phyloP scores from a whole-genome alignment of 2,888 invertebrate genomes.

The Piscicola geometra region DNA sequence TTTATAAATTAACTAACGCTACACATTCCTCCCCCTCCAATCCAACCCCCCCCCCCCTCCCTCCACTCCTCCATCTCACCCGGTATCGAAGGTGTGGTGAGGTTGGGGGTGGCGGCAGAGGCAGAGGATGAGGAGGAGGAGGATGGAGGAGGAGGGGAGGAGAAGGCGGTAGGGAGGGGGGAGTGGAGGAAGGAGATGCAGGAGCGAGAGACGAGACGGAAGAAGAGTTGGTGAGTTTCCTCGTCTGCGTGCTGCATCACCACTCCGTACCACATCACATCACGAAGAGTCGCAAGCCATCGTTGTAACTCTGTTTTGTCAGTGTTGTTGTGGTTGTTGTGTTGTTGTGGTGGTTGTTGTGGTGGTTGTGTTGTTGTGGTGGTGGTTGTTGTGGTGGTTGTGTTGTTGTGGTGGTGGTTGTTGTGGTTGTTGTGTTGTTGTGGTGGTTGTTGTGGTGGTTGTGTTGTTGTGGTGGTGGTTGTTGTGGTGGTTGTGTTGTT shows the following conservation, averaged over 20 bases:
- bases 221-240: not conserved
- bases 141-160: too few species aligned
- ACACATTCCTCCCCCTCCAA: not conserved
- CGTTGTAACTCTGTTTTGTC: constrained; percentile 20
- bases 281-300: constrained; percentile 24
- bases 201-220: not conserved
- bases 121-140: not conserved
- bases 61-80: not conserved
- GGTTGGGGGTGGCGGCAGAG: not conserved
- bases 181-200: not conserved
- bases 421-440: too few species aligned
- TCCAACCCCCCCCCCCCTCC: not conserved
- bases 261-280: constrained; percentile 30
- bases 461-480: too few species aligned
- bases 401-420: too few species aligned
- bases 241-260: constrained; percentile 27
- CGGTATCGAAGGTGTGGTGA: not conserved
- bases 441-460: too few species aligned
- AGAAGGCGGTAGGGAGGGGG: not conserved
- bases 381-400: too few species aligned
- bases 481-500: too few species aligned
- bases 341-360: too few species aligned
- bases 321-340: too few species aligned
- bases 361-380: too few species aligned
- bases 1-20: not conserved